phyloP scores from a whole-genome alignment of 2,888 invertebrate species.

The Diabrotica balteata region DNA sequence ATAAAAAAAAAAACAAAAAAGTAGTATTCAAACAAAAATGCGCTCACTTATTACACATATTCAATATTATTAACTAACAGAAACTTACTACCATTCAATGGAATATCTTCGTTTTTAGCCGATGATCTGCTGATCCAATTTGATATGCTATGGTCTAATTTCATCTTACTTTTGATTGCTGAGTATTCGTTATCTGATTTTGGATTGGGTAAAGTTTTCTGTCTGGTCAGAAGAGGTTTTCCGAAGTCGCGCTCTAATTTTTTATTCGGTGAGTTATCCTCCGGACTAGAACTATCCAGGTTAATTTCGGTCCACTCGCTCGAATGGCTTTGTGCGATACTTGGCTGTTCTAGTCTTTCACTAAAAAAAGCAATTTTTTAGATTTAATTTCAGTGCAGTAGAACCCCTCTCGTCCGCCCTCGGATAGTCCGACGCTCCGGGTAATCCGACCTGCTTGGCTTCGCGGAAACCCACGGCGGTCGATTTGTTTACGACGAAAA shows the following conservation, averaged over 20 bases:
- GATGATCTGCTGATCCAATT: constrained; percentile 67
- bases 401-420: no score
- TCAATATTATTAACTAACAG: no score
- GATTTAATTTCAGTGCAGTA: no score
- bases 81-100: constrained; percentile 56
- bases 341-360: constrained; percentile 45
- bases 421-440: no score
- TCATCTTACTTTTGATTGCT: constrained; percentile 56
- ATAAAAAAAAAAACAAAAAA: no score
- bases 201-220: constrained; percentile 62
- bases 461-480: no score
- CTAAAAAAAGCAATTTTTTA: constrained; percentile 28
- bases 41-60: no score
- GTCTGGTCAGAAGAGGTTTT: constrained; percentile 59
- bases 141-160: constrained; percentile 62
- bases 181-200: constrained; percentile 54
- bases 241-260: constrained; percentile 53
- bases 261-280: constrained; percentile 65
- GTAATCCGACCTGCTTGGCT: no score
- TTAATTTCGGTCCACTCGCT: constrained; percentile 80
- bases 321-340: constrained; percentile 55
- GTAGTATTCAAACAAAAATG: no score
- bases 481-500: no score
- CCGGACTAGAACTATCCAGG: constrained; percentile 73
- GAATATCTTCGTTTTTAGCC: constrained; percentile 58